Base-by-base conservation (phyloP, 2,113 vertebrate species). In the Siphamia tubifer region DNA sequence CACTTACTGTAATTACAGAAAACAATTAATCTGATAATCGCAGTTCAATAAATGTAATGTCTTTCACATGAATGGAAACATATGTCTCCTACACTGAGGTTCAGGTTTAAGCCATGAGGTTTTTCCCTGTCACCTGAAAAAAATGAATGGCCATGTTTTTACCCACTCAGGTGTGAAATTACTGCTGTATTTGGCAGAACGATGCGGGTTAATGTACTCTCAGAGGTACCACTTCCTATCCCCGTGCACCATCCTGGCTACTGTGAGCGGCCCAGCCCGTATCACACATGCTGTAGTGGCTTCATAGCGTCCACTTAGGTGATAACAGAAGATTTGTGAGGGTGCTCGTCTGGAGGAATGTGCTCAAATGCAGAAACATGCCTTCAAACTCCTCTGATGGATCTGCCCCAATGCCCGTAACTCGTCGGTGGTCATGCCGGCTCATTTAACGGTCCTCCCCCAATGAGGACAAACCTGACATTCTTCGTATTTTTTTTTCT, bases 141-240 rank as follows among this genome's bases (percentile, higher is more conserved):
- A 81, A 89, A 91, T 56, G 39, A 89, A 82, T 81, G 79, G 82
- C 80, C 81, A 64, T 88, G 88, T 89, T 90, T 86, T 85, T 77
- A 79, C 78, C 82, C 74, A 73, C 76, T 87, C 81, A 82, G 86
- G 85, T 89, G 83, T 88, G 88, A 90, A 91, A 91, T 90, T 92
- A 81, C 85, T 80, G 84, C 81, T 86, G 86, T 76, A 82, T 89
- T 87, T 90, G 89, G 82, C 77, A 87, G 78, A 84, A 79, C 40
- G 53, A 78, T 24, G 62, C 23, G 38, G 82, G 85, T 88, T 90
- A 88, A 89, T 84, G 86, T 70, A 83, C 84, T 85, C 81, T 88
- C 77, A 24, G 45, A 49, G 76, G 71, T 49, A 47, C 49, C 19
- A 30, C 47, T 71, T 82, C 48, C 58, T 49, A 13, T 82, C 62